A percentile compares a stretch with the other conserved stretches of the same genome.
Evolutionary conservation across 2,888 invertebrate species (phyloP).

Genomic region (Erpobdella octoculata): DNA sequence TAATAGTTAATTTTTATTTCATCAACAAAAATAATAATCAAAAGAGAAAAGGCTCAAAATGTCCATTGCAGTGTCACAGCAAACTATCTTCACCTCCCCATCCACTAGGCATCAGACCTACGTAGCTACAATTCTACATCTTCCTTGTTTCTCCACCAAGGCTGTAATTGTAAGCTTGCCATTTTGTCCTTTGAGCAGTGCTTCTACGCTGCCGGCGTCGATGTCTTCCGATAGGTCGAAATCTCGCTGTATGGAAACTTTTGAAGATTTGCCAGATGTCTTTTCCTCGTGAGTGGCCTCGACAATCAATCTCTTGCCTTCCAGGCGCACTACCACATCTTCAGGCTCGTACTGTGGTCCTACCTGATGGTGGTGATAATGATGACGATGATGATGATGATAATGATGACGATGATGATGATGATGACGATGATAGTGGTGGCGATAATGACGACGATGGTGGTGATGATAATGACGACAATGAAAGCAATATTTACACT

Average conservation of each 20-base stretch:
- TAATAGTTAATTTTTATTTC: too few relatives aligned
- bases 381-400: background rate
- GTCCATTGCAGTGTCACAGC: too few relatives aligned
- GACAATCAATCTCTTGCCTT: conserved; percentile 31
- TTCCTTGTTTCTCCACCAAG: conserved; percentile 17
- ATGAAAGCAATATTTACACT: too few relatives aligned
- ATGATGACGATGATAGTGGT: background rate
- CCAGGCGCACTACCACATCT: conserved; percentile 35
- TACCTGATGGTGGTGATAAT: conserved; percentile 7
- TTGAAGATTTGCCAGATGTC: conserved; percentile 26
- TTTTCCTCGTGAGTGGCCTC: conserved; percentile 32
- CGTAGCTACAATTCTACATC: conserved; percentile 8
- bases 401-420: background rate
- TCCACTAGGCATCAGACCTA: background rate
- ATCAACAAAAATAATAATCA: too few relatives aligned
- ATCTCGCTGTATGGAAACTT: conserved; percentile 32
- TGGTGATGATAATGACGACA: background rate
- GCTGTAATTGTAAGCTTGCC: conserved; percentile 31
- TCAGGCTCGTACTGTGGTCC: conserved; percentile 32
- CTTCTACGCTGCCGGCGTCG: conserved; percentile 32
- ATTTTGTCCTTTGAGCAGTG: conserved; percentile 27
- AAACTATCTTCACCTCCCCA: background rate
- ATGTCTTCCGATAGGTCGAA: conserved; percentile 35
- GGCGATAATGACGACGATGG: background rate
- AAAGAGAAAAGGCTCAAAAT: too few relatives aligned